Evolutionary conservation across 2,113 vertebrate genomes (phyloP), one percentile per base, ranked within the genome.

Genomic region (Riparia riparia): DNA sequence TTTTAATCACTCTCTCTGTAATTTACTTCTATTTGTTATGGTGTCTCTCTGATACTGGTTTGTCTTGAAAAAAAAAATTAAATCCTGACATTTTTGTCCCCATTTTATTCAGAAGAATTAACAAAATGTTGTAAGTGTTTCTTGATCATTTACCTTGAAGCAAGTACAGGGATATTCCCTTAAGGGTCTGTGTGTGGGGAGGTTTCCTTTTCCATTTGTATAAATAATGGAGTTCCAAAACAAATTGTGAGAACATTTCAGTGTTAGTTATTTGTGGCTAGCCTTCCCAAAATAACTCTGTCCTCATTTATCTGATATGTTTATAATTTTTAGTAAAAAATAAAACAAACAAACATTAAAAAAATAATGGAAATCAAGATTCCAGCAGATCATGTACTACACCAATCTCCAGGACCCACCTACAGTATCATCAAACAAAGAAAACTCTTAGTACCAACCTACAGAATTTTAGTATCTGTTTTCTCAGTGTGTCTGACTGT

Each of bases 141-240:
- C 57, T 68, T 3, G 1, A 26, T 64, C 42, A 49, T 42, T 47
- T 7, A 29, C 37, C n/a, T 57, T 71, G 13, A 47, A 71, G 22
- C 4, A 81, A 58, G 24, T 25, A 42, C 2, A 71, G 10, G 4
- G 47, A 61, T 50, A 82, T 60, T 77, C 31, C 44, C 9, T 70
- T 61, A 50, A 63, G 57, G 10, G 20, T 20, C 64, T 56, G 22
- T 10, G 8, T 15, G 5, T 2, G 4, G 2, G 1, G 9, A 2
- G 8, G 19, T 70, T 41, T 54, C 26, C 24, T 42, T 78, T 21
- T 70, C 11, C 6, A 6, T 72, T 17, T 7, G 2, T 50, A 60
- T 42, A 50, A 8, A 24, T 70, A 71, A 54, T 11, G 11, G 2
- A 4, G 5, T 12, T 94, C 25, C 45, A 78, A 65, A 82, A 28